Percentiles rank a stretch among this genome's conserved stretches.
These are phyloP conservation scores for Heliconius eleuchia DNA, from an alignment of 1,140 invertebrate species.

Conservation along the genomic window DNA sequence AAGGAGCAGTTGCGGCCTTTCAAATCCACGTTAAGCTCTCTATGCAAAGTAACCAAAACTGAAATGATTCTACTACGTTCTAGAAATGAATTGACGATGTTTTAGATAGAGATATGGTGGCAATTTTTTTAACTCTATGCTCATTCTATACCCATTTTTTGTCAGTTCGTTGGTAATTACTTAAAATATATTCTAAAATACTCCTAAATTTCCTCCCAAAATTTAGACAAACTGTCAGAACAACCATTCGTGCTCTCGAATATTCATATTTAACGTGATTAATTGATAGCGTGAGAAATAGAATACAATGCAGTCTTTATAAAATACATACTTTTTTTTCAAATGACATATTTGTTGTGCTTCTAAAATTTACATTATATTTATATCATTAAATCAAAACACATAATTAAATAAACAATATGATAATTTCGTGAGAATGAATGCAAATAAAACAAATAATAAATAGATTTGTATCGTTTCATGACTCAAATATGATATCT, in stretches of 20 bases:
- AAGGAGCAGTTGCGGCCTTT: too few species aligned
- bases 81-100: too few species aligned
- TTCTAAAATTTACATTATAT: background rate
- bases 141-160: too few species aligned
- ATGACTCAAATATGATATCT: background rate
- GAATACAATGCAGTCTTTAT: background rate
- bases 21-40: too few species aligned
- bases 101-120: too few species aligned
- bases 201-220: background rate
- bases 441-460: background rate
- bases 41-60: too few species aligned
- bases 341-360: background rate
- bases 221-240: background rate
- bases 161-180: too few species aligned
- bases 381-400: background rate
- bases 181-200: background rate
- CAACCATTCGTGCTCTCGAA: background rate
- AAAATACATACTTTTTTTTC: background rate
- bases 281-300: background rate
- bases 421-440: background rate
- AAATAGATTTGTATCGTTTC: background rate
- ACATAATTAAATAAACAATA: background rate
- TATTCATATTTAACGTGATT: background rate
- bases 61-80: too few species aligned
- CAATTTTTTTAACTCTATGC: too few species aligned